These are phyloP conservation scores for Poeciliopsis paucimaculata DNA, from an alignment of 2,797 vertebrate genomes.

Conservation along the genomic window DNA sequence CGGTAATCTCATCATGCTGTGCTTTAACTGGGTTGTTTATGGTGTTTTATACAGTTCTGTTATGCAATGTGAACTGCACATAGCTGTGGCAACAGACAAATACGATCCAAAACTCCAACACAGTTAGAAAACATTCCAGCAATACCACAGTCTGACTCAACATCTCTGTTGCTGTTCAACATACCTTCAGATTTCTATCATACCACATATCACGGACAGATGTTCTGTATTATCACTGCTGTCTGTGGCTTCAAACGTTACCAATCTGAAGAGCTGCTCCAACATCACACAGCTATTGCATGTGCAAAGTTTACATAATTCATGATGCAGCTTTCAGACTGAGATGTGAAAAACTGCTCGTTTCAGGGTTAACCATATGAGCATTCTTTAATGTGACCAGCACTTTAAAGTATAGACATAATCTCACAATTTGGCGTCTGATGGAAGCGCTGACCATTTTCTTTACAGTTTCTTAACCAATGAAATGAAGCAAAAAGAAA, in stretches of 20 bases:
- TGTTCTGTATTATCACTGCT: slow-evolving; percentile 68
- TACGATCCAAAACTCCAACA: slow-evolving; percentile 54
- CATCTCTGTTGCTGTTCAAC: slow-evolving; percentile 67
- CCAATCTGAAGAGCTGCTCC: slow-evolving; percentile 37
- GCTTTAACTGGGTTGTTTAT: slow-evolving; percentile 1
- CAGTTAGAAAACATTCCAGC: slow-evolving; percentile 75
- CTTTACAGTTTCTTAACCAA: background rate
- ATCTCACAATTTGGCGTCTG: background rate
- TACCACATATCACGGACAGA: slow-evolving; percentile 72
- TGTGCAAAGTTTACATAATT: slow-evolving; percentile 7
- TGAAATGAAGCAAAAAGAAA: background rate
- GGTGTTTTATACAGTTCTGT: slow-evolving; percentile 19
- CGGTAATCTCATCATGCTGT: background rate
- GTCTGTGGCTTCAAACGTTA: slow-evolving; percentile 34
- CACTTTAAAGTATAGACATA: background rate
- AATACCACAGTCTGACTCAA: slow-evolving; percentile 74
- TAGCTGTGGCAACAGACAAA: slow-evolving; percentile 45
- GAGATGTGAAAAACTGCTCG: background rate
- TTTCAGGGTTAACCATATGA: background rate
- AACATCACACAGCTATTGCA: slow-evolving; percentile 24
- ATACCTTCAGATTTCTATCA: slow-evolving; percentile 72
- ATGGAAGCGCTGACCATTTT: background rate
- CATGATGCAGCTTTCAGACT: background rate
- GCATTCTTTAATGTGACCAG: background rate
- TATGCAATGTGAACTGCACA: slow-evolving; percentile 51